These are phyloP conservation scores for Megalops atlanticus DNA, from an alignment of 2,113 vertebrate species.

Conservation along the genomic window DNA sequence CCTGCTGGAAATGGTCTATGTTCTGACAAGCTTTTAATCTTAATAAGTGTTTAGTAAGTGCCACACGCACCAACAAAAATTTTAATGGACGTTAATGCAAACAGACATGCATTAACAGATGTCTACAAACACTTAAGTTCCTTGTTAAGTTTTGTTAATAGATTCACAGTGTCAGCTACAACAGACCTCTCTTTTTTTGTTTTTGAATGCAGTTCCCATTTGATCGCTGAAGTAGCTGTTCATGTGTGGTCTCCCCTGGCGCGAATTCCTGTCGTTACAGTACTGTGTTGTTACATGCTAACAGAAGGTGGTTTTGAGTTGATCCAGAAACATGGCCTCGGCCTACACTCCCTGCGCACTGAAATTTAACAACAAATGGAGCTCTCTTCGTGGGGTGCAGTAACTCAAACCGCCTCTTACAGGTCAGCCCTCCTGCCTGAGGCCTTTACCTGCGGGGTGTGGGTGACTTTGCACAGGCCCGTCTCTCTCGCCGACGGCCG, in stretches of 20 bases:
- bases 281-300: background rate
- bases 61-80: too few relatives aligned
- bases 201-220: background rate
- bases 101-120: background rate
- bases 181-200: background rate
- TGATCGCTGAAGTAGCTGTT: too few relatives aligned
- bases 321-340: background rate
- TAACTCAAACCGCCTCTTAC: background rate
- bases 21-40: too few relatives aligned
- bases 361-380: background rate
- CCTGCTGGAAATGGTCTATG: too few relatives aligned
- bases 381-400: too few relatives aligned
- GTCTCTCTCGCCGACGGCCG: background rate
- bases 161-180: background rate
- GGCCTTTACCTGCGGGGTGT: background rate
- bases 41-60: too few relatives aligned
- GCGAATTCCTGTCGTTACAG: background rate
- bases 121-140: background rate
- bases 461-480: background rate
- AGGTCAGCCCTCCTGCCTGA: background rate
- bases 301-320: background rate
- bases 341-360: background rate
- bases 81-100: background rate
- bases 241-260: background rate
- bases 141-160: background rate